Conservation (phyloP, 2,113 vertebrate species). For the Oreocharis arfaki region DNA sequence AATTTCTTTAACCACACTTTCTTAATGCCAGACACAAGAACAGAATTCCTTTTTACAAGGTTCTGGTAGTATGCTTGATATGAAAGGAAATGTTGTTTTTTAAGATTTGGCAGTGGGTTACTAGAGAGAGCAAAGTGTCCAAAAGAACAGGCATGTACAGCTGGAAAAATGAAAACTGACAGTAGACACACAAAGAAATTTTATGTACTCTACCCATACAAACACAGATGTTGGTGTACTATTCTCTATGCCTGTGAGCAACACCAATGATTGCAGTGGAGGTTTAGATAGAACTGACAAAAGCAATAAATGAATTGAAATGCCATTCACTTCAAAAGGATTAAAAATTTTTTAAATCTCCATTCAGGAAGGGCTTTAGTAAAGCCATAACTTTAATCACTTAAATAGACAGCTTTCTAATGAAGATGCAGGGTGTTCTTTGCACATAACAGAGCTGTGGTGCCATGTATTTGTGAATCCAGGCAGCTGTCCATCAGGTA, state of each 20-base stretch:
- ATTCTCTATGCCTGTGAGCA: not conserved
- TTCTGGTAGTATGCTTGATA: not conserved
- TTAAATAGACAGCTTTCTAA: not conserved
- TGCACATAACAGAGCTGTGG: not conserved
- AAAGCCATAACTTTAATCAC: not conserved
- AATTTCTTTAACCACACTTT: not conserved
- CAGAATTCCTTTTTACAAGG: not conserved
- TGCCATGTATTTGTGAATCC: not conserved
- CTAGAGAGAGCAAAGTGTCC: not conserved
- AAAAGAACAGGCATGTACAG: not conserved
- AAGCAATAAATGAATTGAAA: not conserved
- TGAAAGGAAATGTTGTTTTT: conserved; percentile 7
- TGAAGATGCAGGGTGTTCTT: not conserved
- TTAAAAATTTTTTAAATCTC: not conserved
- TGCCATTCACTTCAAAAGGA: not conserved
- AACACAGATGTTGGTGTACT: not conserved
- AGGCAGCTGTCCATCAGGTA: not conserved
- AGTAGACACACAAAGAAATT: not conserved
- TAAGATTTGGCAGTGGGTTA: not conserved
- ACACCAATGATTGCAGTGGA: not conserved
- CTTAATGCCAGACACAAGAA: not conserved
- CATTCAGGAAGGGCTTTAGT: not conserved
- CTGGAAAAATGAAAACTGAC: not conserved
- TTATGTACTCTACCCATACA: not conserved
- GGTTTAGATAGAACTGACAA: not conserved